Percentiles rank a stretch among this genome's conserved stretches.
Evolutionary conservation across 2,888 invertebrate species (phyloP).

Genomic region (Chelonus formosanus): DNA sequence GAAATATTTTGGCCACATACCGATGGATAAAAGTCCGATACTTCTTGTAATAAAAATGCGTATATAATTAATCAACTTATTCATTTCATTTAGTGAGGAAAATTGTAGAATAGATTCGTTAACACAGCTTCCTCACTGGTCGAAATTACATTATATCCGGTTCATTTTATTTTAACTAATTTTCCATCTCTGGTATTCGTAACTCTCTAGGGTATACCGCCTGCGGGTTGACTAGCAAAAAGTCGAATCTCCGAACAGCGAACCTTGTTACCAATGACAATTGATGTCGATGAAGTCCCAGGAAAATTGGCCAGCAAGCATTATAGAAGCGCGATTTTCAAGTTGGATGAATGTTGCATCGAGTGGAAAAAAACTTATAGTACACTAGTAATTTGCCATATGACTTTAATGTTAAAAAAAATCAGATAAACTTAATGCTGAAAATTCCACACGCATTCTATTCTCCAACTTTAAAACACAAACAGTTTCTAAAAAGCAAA

Average conservation of each 20-base stretch:
- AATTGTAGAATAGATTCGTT: no score
- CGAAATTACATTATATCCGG: not conserved
- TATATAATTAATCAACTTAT: no score
- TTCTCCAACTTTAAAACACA: no score
- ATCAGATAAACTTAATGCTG: no score
- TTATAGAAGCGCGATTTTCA: conserved; percentile 7
- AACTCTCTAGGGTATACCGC: conserved; percentile 13
- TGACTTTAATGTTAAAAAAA: not conserved
- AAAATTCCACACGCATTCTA: no score
- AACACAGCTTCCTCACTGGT: no score
- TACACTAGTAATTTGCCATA: not conserved
- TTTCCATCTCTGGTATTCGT: conserved; percentile 9
- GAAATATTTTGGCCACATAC: no score
- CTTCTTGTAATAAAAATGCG: no score
- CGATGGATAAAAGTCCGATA: no score
- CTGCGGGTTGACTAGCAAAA: conserved; percentile 14
- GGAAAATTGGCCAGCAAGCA: conserved; percentile 13
- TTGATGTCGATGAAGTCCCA: conserved; percentile 11
- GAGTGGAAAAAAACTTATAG: conserved; percentile 10
- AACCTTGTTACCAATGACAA: conserved; percentile 15
- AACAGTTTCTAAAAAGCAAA: no score
- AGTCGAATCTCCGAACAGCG: conserved; percentile 15
- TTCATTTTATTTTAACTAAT: conserved; percentile 4
- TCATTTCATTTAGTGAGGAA: no score
- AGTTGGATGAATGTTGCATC: conserved; percentile 11